These are phyloP conservation scores for Theristicus caerulescens DNA, from an alignment of 2,113 vertebrate species.

Conservation along the genomic window DNA sequence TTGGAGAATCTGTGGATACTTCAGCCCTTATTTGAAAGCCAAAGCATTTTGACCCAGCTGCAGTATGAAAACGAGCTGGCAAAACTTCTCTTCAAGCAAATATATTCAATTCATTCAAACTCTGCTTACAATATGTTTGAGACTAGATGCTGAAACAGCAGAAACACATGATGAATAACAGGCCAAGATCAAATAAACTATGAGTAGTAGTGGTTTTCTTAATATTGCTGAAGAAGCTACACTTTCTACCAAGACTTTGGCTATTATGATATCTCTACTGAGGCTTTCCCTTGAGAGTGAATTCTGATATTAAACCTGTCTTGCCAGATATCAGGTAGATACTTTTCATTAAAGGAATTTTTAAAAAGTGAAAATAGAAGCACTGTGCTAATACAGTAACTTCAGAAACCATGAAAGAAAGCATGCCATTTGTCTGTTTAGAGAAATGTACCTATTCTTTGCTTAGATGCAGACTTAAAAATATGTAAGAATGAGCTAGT, in stretches of 20 bases:
- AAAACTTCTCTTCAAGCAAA: slow-evolving; percentile 48
- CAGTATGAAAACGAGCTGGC: slow-evolving; percentile 57
- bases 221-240: not conserved
- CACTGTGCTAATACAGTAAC: not conserved
- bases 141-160: not conserved
- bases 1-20: slow-evolving; percentile 67
- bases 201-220: not conserved
- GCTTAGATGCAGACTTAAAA: not conserved
- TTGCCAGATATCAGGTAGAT: slow-evolving; percentile 14
- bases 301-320: slow-evolving; percentile 24
- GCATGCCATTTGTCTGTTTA: not conserved
- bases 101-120: slow-evolving; percentile 27
- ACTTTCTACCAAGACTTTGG: not conserved
- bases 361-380: slow-evolving; percentile 17
- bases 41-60: slow-evolving; percentile 66
- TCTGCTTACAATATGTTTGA: slow-evolving; percentile 50
- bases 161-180: not conserved
- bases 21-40: slow-evolving; percentile 63
- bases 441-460: not conserved
- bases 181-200: not conserved
- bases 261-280: not conserved
- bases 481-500: not conserved
- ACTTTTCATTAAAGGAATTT: slow-evolving; percentile 22
- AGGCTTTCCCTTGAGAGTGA: not conserved
- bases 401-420: slow-evolving; percentile 1